Conservation (phyloP, 2,113 vertebrate genomes). For the Cyanistes caeruleus region DNA sequence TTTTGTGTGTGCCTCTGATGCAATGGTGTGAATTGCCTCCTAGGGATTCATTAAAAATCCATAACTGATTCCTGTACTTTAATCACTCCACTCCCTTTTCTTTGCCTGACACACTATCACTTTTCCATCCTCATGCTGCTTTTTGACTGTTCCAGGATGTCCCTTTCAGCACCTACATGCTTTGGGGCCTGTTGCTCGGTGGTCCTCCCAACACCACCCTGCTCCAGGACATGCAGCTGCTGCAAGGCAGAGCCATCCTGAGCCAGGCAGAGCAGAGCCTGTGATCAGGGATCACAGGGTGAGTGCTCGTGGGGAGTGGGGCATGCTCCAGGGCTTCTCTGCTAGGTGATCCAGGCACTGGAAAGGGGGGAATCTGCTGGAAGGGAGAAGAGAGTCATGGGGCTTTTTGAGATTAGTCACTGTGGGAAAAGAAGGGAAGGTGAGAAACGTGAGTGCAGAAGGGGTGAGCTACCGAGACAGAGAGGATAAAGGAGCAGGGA, state of each 20-base stretch:
- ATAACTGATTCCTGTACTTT: neutral
- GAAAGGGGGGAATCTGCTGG: neutral
- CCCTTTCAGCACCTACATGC: conserved; percentile 17
- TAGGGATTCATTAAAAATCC: neutral
- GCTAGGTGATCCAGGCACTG: neutral
- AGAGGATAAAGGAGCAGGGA: neutral
- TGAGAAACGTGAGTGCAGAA: neutral
- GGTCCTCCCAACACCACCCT: neutral
- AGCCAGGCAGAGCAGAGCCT: conserved; percentile 14
- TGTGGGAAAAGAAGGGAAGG: neutral
- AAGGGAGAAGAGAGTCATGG: neutral
- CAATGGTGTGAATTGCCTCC: neutral
- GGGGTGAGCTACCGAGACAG: neutral
- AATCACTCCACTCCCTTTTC: neutral
- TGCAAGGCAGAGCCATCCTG: conserved; percentile 8
- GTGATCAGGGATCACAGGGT: neutral
- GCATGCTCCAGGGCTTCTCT: neutral
- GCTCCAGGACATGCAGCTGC: neutral
- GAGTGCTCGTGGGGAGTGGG: neutral
- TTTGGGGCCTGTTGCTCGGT: neutral
- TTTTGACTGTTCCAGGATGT: conserved; percentile 40
- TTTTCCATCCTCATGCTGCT: conserved; percentile 42
- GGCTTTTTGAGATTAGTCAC: neutral
- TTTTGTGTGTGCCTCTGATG: neutral
- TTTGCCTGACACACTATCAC: neutral